Evolutionary conservation across 1,140 invertebrate genomes (phyloP).

Genomic region (Pectinophora gossypiella): DNA sequence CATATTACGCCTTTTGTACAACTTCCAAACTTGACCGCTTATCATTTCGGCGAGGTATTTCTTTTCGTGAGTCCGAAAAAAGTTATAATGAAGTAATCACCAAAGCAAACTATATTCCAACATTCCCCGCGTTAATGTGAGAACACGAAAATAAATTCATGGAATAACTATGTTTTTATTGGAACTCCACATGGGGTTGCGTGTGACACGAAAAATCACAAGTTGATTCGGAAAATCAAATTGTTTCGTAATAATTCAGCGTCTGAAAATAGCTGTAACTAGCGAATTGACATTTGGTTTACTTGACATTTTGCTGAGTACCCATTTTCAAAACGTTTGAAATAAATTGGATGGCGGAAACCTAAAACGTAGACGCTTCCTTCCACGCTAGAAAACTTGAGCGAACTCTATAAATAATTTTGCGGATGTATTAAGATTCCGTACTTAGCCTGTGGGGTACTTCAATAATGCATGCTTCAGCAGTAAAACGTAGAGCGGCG

Average conservation of each 20-base stretch:
- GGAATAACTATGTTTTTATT: conserved; percentile 16
- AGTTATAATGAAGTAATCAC: conserved; percentile 24
- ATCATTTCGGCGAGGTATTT: conserved; percentile 40
- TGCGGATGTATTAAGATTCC: conserved; percentile 42
- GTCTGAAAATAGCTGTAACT: too few relatives aligned
- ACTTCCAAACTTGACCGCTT: conserved; percentile 30
- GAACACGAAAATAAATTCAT: conserved; percentile 23
- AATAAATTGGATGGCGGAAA: too few relatives aligned
- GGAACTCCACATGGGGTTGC: conserved; percentile 21
- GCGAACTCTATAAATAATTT: conserved; percentile 47
- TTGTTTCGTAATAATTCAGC: background rate
- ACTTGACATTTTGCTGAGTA: too few relatives aligned
- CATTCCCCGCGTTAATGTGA: conserved; percentile 24
- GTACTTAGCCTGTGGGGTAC: conserved; percentile 22
- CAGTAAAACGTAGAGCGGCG: conserved; percentile 45
- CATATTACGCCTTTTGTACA: conserved; percentile 28
- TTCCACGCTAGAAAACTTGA: conserved; percentile 2
- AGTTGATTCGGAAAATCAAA: conserved; percentile 8
- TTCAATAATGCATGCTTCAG: conserved; percentile 51
- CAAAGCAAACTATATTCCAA: background rate
- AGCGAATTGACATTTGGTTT: too few relatives aligned
- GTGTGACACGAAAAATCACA: conserved; percentile 28
- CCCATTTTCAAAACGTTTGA: too few relatives aligned
- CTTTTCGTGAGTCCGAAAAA: conserved; percentile 19
- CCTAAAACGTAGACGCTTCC: too few relatives aligned